Evolutionary conservation across 2,113 vertebrate genomes (phyloP).

Genomic region (Solenodon paradoxus): DNA sequence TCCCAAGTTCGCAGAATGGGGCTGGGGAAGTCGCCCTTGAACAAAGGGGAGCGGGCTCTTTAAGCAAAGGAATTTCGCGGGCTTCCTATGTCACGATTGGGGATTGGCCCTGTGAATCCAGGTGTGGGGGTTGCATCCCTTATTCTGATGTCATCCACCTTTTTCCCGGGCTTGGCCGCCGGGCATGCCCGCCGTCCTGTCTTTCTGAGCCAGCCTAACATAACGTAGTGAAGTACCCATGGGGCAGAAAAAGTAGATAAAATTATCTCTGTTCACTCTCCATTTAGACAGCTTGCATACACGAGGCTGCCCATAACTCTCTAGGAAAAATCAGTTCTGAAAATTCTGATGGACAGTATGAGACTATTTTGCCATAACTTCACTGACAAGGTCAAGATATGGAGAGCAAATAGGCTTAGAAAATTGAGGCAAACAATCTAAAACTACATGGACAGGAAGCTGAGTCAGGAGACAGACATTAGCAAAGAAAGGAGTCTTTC

Average conservation of each 20-base stretch:
- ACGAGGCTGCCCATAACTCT: background rate
- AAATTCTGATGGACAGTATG: background rate
- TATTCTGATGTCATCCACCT: too few species aligned
- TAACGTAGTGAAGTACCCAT: constrained; percentile 9
- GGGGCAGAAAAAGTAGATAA: background rate
- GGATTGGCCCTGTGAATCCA: too few species aligned
- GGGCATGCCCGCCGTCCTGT: too few species aligned
- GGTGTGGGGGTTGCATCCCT: too few species aligned
- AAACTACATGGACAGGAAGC: background rate
- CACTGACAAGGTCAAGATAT: background rate
- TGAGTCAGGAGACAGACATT: background rate
- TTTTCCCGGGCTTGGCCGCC: too few species aligned
- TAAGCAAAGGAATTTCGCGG: too few species aligned
- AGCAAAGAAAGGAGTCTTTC: background rate
- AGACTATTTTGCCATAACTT: background rate
- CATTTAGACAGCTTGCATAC: background rate
- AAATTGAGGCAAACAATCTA: background rate
- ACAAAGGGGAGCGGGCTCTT: too few species aligned
- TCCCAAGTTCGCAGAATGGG: too few species aligned
- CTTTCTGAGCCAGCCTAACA: too few species aligned
- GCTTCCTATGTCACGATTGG: too few species aligned
- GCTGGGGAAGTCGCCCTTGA: too few species aligned
- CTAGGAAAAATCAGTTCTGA: background rate
- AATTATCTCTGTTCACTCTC: background rate
- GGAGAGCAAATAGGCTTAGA: background rate